Evolutionary conservation across 2,113 vertebrate species (phyloP).

Genomic region (Triplophysa dalaica): DNA sequence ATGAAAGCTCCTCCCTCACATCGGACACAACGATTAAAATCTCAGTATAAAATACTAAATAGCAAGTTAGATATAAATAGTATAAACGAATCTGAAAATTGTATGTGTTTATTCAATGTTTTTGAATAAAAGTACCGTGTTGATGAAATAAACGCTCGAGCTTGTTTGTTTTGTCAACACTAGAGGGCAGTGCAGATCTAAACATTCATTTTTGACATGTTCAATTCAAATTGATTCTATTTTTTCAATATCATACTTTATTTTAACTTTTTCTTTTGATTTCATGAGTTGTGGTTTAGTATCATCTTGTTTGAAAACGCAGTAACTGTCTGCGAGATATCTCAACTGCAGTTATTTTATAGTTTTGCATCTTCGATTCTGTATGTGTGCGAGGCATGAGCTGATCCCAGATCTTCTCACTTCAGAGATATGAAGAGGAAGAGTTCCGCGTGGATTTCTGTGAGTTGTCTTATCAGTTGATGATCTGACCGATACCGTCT

Average conservation of each 20-base stretch:
- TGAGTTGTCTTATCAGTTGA: conserved; percentile 27
- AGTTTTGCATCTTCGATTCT: neutral
- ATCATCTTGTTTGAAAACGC: too few species aligned
- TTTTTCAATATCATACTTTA: neutral
- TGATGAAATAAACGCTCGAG: neutral
- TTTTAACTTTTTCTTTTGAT: neutral
- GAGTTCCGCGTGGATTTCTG: conserved; percentile 43
- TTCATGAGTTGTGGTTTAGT: neutral
- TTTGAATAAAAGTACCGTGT: neutral
- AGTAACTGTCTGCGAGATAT: neutral
- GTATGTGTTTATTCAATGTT: neutral
- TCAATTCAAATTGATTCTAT: too few species aligned
- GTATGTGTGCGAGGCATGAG: neutral
- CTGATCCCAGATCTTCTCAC: neutral
- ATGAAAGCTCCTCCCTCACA: neutral
- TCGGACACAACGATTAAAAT: neutral
- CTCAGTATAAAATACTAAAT: neutral
- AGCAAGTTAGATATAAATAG: neutral
- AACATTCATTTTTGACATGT: neutral
- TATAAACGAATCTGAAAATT: neutral
- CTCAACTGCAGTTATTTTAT: neutral
- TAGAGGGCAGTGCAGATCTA: conserved; percentile 33
- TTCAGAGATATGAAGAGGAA: conserved; percentile 39
- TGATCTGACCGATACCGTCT: conserved; percentile 49
- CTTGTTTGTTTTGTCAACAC: conserved; percentile 2